These are phyloP conservation scores for Stenichneumon culpator DNA, from an alignment of 2,888 invertebrate species.

Conservation along the genomic window DNA sequence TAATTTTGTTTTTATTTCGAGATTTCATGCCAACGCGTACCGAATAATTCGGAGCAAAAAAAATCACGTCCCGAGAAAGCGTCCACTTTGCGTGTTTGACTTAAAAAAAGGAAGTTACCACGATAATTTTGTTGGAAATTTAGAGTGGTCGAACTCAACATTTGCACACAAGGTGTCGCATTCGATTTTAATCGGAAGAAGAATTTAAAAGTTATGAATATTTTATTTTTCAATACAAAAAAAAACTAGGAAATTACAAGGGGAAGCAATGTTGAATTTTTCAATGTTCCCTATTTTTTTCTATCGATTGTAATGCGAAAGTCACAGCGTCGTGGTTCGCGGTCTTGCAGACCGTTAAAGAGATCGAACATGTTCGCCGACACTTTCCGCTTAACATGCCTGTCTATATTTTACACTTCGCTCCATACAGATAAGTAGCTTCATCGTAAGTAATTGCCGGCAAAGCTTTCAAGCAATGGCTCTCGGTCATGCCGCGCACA, in stretches of 20 bases:
- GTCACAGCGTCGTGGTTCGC: neutral
- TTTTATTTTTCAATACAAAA: no score
- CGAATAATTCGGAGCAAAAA: no score
- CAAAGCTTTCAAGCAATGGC: slow-evolving; percentile 76
- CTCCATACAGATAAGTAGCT: slow-evolving; percentile 76
- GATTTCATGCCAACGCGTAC: no score
- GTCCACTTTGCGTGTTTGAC: no score
- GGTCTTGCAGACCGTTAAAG: neutral
- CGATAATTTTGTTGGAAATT: no score
- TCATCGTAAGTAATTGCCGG: slow-evolving; percentile 78
- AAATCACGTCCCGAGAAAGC: no score
- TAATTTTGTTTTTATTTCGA: no score
- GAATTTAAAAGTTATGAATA: neutral
- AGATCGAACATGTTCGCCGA: neutral
- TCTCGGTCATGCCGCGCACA: slow-evolving; percentile 69
- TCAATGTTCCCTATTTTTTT: no score
- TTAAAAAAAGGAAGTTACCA: no score
- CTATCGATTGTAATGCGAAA: neutral
- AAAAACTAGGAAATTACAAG: neutral
- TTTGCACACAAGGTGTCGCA: no score
- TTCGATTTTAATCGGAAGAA: no score
- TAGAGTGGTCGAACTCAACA: no score
- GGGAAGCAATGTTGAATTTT: neutral
- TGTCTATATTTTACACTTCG: neutral
- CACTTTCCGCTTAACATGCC: neutral